Base-by-base conservation (phyloP, 2,888 invertebrate genomes). In the Ochropleura leucogaster region DNA sequence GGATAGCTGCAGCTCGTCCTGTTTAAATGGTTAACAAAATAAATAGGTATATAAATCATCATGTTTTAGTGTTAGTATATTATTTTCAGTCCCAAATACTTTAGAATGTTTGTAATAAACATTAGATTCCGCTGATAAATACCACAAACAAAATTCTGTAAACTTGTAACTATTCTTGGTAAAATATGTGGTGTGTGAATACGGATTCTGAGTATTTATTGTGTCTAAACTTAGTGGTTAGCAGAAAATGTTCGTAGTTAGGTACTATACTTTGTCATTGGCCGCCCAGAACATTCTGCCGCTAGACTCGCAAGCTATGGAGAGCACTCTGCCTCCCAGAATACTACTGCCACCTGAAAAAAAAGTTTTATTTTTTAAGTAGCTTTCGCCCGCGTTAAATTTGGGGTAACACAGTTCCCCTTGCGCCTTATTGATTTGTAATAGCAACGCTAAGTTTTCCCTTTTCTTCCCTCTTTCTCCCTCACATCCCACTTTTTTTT, bases 201-300 rank as follows among this genome's bases (percentile, higher is more conserved):
- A 72, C 47, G 80, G 67, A 44, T 85, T 81, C 82, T 47, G 40
- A 18, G 75, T 72, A 84, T 70, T 84, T 60, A 80, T 69, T 51
- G 59, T 53, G 44, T 67, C 72, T 82, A 75, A 79, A 74, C 62
- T 79, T 72, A 75, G 67, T 71, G 60, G 47, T 77, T 57, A 74
- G 51, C 55, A 30, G 72, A 74, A 74, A 68, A 47, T 60, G 53
- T 20, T 47, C 60, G 16, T 44, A n/a, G n/a, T 62, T 44, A 44
- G 44, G 62, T 62, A 44, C 62, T 20, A n/a, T 90, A 97, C 97
- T 95, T 97, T 97, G 89, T 98, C 98, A 93, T 98, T 98, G 67
- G 98, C 98, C 59, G 98, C 98, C 98, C 98, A 99, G 85, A 98
- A 97, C 89, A 98, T 97, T 85, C 97, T 97, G 10, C 98, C 98